These are phyloP conservation scores for Keiferia lycopersicella DNA, from an alignment of 2,888 invertebrate species.

Conservation along the genomic window DNA sequence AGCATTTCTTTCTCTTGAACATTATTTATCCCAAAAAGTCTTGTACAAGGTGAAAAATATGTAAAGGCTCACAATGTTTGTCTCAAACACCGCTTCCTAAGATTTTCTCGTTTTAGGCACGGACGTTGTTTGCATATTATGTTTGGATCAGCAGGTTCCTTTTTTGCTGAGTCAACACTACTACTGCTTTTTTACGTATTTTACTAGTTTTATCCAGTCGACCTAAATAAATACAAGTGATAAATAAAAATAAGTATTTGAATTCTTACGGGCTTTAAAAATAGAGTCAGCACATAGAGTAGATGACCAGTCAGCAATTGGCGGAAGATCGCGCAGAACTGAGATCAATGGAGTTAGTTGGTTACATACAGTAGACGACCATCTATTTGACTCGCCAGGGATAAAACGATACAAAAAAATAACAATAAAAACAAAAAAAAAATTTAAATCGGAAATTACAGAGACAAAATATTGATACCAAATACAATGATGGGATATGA, in stretches of 20 bases:
- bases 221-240: too few relatives aligned
- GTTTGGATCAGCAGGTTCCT: slow-evolving; percentile 4
- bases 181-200: too few relatives aligned
- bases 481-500: neutral
- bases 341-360: too few relatives aligned
- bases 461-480: neutral
- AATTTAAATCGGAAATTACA: neutral
- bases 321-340: too few relatives aligned
- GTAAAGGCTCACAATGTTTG: neutral
- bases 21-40: neutral
- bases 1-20: neutral
- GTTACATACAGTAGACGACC: too few relatives aligned
- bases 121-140: neutral
- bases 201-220: too few relatives aligned
- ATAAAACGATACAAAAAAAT: neutral
- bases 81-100: slow-evolving; percentile 6
- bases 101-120: slow-evolving; percentile 15
- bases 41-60: slow-evolving; percentile 7
- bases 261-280: too few relatives aligned
- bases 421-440: neutral
- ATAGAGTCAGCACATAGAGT: too few relatives aligned
- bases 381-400: too few relatives aligned
- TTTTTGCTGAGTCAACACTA: neutral
- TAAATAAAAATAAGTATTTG: too few relatives aligned
- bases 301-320: too few relatives aligned